A percentile compares a stretch with the other conserved stretches of the same genome.
These are phyloP conservation scores for Platycercus adscitus DNA, from an alignment of 2,113 vertebrate species.

Conservation along the genomic window DNA sequence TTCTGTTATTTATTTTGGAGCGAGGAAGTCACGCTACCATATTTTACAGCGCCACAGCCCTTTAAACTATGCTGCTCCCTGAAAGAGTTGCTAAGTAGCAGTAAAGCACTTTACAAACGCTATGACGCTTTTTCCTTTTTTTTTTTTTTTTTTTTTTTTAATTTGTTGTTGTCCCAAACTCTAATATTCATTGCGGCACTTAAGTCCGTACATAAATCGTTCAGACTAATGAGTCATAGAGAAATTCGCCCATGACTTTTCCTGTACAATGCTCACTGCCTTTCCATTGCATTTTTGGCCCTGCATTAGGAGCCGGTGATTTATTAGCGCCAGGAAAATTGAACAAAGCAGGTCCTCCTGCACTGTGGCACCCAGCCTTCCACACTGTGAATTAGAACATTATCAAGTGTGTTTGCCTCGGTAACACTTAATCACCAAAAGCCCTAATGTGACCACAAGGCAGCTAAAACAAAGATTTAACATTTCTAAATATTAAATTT, in stretches of 20 bases:
- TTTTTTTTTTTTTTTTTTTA: not conserved
- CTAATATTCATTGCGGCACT: conserved; percentile 63
- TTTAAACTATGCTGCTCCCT: conserved; percentile 33
- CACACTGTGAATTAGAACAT: conserved; percentile 76
- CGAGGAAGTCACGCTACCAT: conserved; percentile 30
- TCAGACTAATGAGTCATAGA: conserved; percentile 76
- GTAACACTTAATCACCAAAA: conserved; percentile 75
- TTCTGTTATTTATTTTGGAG: conserved; percentile 56
- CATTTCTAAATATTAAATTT: conserved; percentile 72
- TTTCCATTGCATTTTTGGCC: conserved; percentile 69
- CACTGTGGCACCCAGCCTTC: conserved; percentile 75
- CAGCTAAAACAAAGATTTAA: conserved; percentile 68
- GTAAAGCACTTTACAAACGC: conserved; percentile 36
- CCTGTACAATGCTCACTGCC: conserved; percentile 63
- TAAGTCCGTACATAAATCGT: conserved; percentile 72
- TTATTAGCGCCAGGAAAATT: conserved; percentile 81
- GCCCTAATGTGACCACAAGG: conserved; percentile 70
- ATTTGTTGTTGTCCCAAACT: conserved; percentile 67
- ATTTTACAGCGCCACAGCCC: conserved; percentile 39
- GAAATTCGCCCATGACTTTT: conserved; percentile 70
- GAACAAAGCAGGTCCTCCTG: conserved; percentile 76
- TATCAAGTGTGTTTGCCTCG: conserved; percentile 75
- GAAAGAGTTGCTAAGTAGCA: conserved; percentile 49
- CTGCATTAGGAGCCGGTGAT: conserved; percentile 72
- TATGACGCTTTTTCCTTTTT: not conserved